Conservation (phyloP, 2,113 vertebrate genomes). For the Saccopteryx leptura region DNA sequence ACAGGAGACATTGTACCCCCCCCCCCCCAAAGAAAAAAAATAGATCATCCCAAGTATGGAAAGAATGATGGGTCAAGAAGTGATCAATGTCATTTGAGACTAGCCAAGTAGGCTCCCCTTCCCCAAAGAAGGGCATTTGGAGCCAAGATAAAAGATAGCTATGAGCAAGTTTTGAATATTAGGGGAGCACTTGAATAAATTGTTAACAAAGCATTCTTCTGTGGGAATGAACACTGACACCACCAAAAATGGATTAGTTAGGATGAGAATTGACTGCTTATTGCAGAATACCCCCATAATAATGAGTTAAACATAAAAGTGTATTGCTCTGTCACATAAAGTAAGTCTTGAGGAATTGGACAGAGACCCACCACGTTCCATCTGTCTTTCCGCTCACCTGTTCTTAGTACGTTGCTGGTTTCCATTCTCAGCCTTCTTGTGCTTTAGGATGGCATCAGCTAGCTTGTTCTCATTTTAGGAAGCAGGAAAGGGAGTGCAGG, state of each 20-base stretch:
- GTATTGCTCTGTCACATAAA: background rate
- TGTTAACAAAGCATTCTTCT: background rate
- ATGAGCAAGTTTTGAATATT: background rate
- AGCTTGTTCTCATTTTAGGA: background rate
- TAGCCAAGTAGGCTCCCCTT: background rate
- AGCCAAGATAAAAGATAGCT: background rate
- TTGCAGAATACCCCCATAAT: background rate
- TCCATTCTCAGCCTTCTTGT: background rate
- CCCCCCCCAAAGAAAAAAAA: background rate
- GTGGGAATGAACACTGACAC: background rate
- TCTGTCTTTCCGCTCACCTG: background rate
- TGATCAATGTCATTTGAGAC: background rate
- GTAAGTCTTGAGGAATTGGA: background rate
- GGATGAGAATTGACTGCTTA: background rate
- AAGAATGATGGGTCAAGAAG: background rate
- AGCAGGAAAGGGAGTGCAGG: background rate
- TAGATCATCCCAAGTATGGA: rapidly evolving
- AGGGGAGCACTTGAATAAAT: background rate
- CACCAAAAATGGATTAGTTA: background rate
- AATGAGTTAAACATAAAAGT: background rate
- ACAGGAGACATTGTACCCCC: background rate
- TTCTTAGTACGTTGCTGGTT: background rate
- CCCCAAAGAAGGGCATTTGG: background rate
- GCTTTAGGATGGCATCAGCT: background rate
- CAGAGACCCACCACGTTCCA: background rate